Base-by-base conservation (phyloP, 2,888 invertebrate species). In the Drosophila ochracea region DNA sequence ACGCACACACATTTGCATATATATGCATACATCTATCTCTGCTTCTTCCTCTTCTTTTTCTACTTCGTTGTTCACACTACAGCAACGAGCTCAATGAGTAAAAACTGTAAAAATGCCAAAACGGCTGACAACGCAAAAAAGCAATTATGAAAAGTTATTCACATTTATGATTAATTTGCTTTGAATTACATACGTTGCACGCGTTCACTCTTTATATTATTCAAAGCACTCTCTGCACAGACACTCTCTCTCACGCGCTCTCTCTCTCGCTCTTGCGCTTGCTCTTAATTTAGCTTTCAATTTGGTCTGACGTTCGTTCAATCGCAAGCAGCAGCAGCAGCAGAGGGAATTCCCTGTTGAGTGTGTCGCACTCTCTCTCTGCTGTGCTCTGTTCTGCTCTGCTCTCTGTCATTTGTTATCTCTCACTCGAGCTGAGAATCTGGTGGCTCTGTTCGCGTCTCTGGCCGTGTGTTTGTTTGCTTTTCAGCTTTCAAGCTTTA, bases 271-370 rank as follows among this genome's bases (percentile, higher is more conserved):
- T 33, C 39, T 19, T 21, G 28, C 21, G 64, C 52, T 50, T 61
- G 71, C 78, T 74, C 73, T 86, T 77, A 76, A 76, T 87, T 75
- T 80, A 68, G 35, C 41, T 63, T 82, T 80, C 80, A 83, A 84
- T 80, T 61, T 59, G 25, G 71, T 66, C 66, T 68, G 73, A 65
- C 47, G 25, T 47, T 16, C 71, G 69, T 74, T 74, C 78, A 70
- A 71, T 69, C 75, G 50, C 16, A 5, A 19, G 50, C 41, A 25
- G 55, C 84, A 37, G 55, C 28, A 69, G 50, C 53, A 62, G 73
- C 71, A 78, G 82, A 90, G 89, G 91, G 91, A 90, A 91, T 91
- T 91, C 91, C 91, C 91, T 83, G 61, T 70, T 74, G 69, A 74
- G 71, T 61, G 67, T 62, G 43, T 43, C 21, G 30, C 30, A 25